Percentiles rank a stretch among this genome's conserved stretches.
These are phyloP conservation scores for Ceratina australensis DNA, from an alignment of 1,140 invertebrate genomes.

Conservation along the genomic window DNA sequence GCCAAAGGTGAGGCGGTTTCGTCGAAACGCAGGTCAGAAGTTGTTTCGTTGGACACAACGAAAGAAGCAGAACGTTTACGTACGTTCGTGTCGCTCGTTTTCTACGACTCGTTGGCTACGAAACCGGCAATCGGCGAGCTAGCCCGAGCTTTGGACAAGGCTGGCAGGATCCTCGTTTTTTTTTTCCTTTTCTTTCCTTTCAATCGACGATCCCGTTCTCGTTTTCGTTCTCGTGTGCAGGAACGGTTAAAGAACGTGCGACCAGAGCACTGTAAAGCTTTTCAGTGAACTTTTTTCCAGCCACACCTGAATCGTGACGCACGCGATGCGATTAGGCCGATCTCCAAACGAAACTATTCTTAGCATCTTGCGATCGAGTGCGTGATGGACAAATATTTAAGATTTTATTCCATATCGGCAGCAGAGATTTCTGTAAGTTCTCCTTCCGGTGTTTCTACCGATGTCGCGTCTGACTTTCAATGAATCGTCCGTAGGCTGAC, in stretches of 20 bases:
- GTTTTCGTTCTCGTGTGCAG: not conserved
- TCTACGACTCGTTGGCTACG: constrained; percentile 43
- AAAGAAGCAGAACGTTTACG: not conserved
- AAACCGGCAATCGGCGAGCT: constrained; percentile 53
- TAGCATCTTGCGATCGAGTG: constrained; percentile 46
- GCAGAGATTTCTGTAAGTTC: not conserved
- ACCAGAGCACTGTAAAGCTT: constrained; percentile 5
- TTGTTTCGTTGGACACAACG: not conserved
- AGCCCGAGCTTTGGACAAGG: constrained; percentile 63
- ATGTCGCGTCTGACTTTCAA: not conserved
- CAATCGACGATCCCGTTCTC: constrained; percentile 1
- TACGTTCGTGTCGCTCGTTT: not conserved
- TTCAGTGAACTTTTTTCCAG: not conserved
- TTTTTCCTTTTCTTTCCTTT: not conserved
- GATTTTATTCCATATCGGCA: too few species aligned
- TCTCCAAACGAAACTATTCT: constrained; percentile 14
- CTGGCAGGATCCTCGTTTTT: constrained; percentile 10
- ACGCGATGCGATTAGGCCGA: constrained; percentile 40
- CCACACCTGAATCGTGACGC: constrained; percentile 15
- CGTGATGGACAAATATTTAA: constrained; percentile 13
- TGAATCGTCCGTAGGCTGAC: too few species aligned
- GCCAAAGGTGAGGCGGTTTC: not conserved
- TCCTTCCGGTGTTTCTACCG: not conserved
- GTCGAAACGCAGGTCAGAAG: not conserved
- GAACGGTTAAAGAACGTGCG: constrained; percentile 15